Base-by-base conservation (phyloP, 2,888 invertebrate genomes). In the Pasiphila rectangulata region DNA sequence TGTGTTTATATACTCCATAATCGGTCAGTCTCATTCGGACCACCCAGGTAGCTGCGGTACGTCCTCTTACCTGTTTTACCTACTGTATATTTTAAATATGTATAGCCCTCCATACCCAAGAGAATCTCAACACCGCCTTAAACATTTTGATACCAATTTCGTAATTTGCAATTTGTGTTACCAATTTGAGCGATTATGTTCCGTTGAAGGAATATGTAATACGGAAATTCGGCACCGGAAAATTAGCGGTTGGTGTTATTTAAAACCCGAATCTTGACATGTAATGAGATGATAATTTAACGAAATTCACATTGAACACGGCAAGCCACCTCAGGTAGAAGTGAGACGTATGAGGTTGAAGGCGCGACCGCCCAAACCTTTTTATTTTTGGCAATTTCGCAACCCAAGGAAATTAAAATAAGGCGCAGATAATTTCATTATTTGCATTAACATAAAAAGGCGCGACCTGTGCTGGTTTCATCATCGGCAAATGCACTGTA, bases 91-190 rank as follows among this genome's bases (percentile, higher is more conserved):
- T 38, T 39, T 44, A 49, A 44, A 36, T n/a, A n/a, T 21, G 25
- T 36, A 30, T 35, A 12, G n/a, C n/a, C 32, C 17, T 27, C 27
- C 25, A 35, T 47, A 46, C 20, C 16, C 46, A 46, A 57, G 49
- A 58, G 63, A 63, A 70, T 63, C 61, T 51, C 62, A 58, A 58
- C 51, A 55, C 63, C 66, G 58, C 67, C 63, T 64, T 51, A 49
- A 63, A 55, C 58, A 57, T 62, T 72, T 78, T 68, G 65, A 69
- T 73, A 72, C 65, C 75, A 83, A 83, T 83, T 83, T 79, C 59
- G 81, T 79, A 85, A 86, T 86, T 85, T 83, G 77, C 76, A 73
- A 74, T 76, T 76, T 80, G 67, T 70, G 72, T 78, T 79, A 80
- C 77, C 75, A 83, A 85, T 85, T 83, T 80, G 71, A 80, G 69